A percentile compares a stretch with the other conserved stretches of the same genome.
Evolutionary conservation across 2,888 invertebrate genomes (phyloP).

Genomic region (Neocrepidodera transversa): DNA sequence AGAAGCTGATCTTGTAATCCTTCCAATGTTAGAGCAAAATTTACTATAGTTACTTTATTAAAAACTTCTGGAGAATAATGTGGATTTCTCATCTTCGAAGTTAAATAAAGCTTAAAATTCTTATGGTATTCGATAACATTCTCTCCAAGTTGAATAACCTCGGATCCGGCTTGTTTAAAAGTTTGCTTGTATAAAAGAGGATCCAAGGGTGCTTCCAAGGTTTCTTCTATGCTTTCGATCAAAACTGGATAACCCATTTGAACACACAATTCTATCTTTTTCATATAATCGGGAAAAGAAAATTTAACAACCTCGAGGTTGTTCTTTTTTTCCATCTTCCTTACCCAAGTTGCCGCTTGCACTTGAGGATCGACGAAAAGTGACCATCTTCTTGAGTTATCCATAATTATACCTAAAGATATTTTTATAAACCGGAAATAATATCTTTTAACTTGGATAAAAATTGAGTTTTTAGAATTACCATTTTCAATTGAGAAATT

Average conservation of each 20-base stretch:
- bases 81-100: slow-evolving; percentile 83
- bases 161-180: slow-evolving; percentile 75
- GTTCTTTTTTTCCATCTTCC: slow-evolving; percentile 79
- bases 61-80: slow-evolving; percentile 86
- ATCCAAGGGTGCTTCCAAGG: slow-evolving; percentile 79
- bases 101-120: slow-evolving; percentile 80
- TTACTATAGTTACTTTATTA: slow-evolving; percentile 82
- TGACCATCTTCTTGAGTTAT: slow-evolving; percentile 79
- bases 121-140: slow-evolving; percentile 78
- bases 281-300: slow-evolving; percentile 78
- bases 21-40: slow-evolving; percentile 83
- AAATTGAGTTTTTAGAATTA: background rate
- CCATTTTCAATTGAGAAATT: slow-evolving; percentile 83
- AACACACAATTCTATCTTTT: slow-evolving; percentile 75
- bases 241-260: slow-evolving; percentile 79
- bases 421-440: too few relatives aligned
- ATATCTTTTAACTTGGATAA: too few relatives aligned
- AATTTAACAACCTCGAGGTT: slow-evolving; percentile 76
- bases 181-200: slow-evolving; percentile 78
- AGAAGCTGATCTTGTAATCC: slow-evolving; percentile 85
- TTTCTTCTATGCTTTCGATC: slow-evolving; percentile 79
- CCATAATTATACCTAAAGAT: slow-evolving; percentile 72
- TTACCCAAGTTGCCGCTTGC: slow-evolving; percentile 87
- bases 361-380: slow-evolving; percentile 85
- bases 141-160: slow-evolving; percentile 80